Percentiles rank a stretch among this genome's conserved stretches.
phyloP scores from a whole-genome alignment of 1,140 invertebrate genomes.

The Lerema accius region DNA sequence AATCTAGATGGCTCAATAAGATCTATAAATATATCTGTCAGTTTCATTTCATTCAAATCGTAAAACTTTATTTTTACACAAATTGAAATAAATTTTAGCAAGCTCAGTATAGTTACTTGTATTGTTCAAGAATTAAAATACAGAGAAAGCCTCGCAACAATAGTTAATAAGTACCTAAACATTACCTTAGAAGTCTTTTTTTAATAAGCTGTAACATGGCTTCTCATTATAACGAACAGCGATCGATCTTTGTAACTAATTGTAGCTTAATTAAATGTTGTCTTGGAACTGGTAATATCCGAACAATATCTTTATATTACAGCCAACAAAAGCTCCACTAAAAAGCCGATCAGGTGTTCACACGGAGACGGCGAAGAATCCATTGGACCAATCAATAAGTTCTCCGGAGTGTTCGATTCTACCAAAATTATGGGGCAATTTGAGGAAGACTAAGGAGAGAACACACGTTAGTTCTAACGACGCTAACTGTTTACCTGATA shows the following conservation, averaged over 20 bases:
- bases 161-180: background rate
- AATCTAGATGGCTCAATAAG: too few relatives aligned
- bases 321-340: slow-evolving; percentile 25
- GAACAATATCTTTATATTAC: background rate
- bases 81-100: background rate
- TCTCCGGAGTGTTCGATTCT: slow-evolving; percentile 28
- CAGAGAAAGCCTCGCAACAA: background rate
- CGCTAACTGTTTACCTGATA: slow-evolving; percentile 27
- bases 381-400: slow-evolving; percentile 34
- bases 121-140: too few relatives aligned
- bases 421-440: slow-evolving; percentile 38
- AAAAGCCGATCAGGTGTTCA: slow-evolving; percentile 25
- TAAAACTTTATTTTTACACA: background rate
- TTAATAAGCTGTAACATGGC: background rate
- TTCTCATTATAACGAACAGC: slow-evolving; percentile 3
- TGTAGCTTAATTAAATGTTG: background rate
- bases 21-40: too few relatives aligned
- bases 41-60: too few relatives aligned
- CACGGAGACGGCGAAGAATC: slow-evolving; percentile 23
- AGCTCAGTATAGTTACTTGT: background rate
- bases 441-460: slow-evolving; percentile 32
- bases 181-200: background rate
- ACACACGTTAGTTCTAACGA: slow-evolving; percentile 2
- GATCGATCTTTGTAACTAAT: background rate
- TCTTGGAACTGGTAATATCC: background rate